phyloP scores from a whole-genome alignment of 2,888 invertebrate genomes.

The Allygus modestus region DNA sequence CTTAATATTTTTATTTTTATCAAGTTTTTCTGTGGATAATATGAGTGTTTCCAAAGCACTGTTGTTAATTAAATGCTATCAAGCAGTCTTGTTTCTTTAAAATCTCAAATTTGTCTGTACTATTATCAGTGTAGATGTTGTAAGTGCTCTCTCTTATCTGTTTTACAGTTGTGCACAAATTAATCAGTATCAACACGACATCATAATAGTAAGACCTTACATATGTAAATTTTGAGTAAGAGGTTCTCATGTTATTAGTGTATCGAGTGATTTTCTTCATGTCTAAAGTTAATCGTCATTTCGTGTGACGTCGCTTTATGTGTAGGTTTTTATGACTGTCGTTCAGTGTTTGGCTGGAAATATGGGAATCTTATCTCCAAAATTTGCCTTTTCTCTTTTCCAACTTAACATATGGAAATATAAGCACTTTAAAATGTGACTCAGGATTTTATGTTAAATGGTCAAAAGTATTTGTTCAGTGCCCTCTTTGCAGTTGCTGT shows the following conservation, averaged over 20 bases:
- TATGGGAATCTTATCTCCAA: not conserved
- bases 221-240: too few species aligned
- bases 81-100: not conserved
- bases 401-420: not conserved
- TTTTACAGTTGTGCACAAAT: not conserved
- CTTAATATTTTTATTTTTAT: too few species aligned
- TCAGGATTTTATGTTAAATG: not conserved
- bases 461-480: constrained; percentile 16
- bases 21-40: too few species aligned
- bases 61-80: not conserved
- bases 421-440: not conserved
- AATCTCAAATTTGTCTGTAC: not conserved
- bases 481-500: not conserved
- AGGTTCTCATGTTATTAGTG: too few species aligned
- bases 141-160: not conserved
- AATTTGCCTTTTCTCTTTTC: not conserved
- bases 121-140: not conserved
- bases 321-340: not conserved
- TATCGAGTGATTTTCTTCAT: not conserved
- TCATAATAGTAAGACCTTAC: too few species aligned
- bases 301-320: not conserved
- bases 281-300: not conserved
- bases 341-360: not conserved
- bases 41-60: not conserved
- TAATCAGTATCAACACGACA: too few species aligned